Evolutionary conservation across 2,888 invertebrate genomes (phyloP), one percentile per base, ranked within the genome.

Genomic region (Eupsilia transversa): DNA sequence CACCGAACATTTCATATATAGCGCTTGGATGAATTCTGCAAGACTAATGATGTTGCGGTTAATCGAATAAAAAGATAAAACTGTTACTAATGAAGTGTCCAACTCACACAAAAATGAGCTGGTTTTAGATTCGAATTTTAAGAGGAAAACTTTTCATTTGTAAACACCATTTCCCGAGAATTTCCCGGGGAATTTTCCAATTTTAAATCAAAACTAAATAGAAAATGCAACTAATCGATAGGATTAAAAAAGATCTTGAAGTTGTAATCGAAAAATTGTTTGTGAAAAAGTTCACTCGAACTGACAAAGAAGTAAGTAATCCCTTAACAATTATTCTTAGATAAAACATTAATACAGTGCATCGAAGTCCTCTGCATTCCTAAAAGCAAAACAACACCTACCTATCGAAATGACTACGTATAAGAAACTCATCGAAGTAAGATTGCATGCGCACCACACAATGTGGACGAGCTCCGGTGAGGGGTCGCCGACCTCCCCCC

Each of bases 391-490:
- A 65, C n/a, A 61, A 66, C 59, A 69, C n/a, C 17, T 33, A 69
- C 20, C 14, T 52, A 63, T 76, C 33, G 38, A n/a, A 67, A 63
- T 30, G 23, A 52, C 43, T 60, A 52, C 20, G 1, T 46, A n/a
- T 43, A 74, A 74, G 73, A 74, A 80, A 75, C 49, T 66, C 73
- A 76, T 82, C 71, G 71, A 73, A 43, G 54, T 63, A 73, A 68
- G 68, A 83, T 83, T 78, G 80, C 74, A 86, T 75, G 74, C 71
- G 59, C 77, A 72, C 72, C 74, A 84, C 86, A 80, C 82, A 79
- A 89, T 86, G 86, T 84, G 80, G 75, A 85, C 85, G 83, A 85
- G 63, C 84, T 86, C 76, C 78, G 85, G 85, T 84, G 84, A 83
- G 77, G 84, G 88, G 89, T 89, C 88, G 78, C 65, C 79, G 87